Percentiles rank a stretch among this genome's conserved stretches.
These are phyloP conservation scores for Galerucella pusilla DNA, from an alignment of 2,888 invertebrate genomes.

Conservation along the genomic window DNA sequence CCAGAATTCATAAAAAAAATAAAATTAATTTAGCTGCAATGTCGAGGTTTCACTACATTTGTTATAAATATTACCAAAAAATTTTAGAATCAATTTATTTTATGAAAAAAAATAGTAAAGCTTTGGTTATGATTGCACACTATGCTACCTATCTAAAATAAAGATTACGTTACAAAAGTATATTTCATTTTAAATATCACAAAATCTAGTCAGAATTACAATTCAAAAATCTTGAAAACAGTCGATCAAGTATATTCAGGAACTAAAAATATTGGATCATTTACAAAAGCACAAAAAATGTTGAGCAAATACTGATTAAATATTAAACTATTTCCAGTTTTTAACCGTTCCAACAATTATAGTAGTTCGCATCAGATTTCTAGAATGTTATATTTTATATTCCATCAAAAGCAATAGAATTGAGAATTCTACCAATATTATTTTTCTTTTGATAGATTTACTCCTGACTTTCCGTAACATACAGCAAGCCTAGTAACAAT, in stretches of 20 bases:
- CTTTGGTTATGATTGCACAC: background rate
- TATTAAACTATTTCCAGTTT: background rate
- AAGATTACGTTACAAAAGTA: slow-evolving; percentile 35
- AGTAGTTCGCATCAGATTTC: background rate
- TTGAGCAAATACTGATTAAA: slow-evolving; percentile 2
- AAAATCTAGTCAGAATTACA: slow-evolving; percentile 39
- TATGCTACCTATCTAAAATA: slow-evolving; percentile 15
- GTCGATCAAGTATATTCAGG: slow-evolving; percentile 47
- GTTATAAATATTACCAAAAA: no score
- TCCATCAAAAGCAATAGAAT: no score
- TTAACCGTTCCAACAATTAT: background rate
- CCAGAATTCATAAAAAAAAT: no score
- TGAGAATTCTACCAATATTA: no score
- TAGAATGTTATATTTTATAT: no score
- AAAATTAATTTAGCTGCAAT: no score
- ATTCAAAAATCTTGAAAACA: slow-evolving; percentile 41
- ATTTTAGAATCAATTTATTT: no score
- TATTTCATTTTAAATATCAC: slow-evolving; percentile 51
- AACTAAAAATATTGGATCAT: slow-evolving; percentile 46
- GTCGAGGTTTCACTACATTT: no score
- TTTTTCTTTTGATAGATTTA: no score
- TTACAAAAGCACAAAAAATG: background rate
- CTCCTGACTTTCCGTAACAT: no score
- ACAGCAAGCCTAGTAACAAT: no score
- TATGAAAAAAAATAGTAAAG: no score